These are phyloP conservation scores for Mastigias papua DNA, from an alignment of 30 jellyfish, hydroid and myxozoan genomes.

Conservation along the genomic window DNA sequence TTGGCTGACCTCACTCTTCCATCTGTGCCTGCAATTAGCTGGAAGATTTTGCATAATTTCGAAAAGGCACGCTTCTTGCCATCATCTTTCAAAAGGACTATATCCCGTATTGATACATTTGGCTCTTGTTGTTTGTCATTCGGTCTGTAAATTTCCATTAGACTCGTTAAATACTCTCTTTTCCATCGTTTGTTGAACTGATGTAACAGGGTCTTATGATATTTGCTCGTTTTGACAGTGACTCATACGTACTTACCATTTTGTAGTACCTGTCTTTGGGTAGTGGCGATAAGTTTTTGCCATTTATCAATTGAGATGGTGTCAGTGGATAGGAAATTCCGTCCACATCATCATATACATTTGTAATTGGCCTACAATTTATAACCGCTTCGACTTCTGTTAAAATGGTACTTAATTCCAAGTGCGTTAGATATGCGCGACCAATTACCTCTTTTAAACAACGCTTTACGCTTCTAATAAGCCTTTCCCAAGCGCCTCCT, in stretches of 20 bases:
- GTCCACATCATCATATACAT: constrained; percentile 17
- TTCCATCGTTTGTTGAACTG: constrained; percentile 27
- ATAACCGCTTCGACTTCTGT: constrained; percentile 45
- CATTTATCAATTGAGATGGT: constrained; percentile 52
- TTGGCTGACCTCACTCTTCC: constrained; percentile 28
- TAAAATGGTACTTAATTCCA: constrained; percentile 25
- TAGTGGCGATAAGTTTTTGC: constrained; percentile 9
- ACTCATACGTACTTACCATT: constrained; percentile 34
- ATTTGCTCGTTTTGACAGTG: constrained; percentile 39
- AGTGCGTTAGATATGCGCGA: constrained; percentile 9
- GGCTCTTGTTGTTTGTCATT: not conserved
- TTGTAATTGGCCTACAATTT: constrained; percentile 27
- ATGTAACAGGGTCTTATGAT: constrained; percentile 2
- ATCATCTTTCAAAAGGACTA: constrained; percentile 33
- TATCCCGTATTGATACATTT: constrained; percentile 8
- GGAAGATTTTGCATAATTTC: constrained; percentile 2
- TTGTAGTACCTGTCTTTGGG: constrained; percentile 23
- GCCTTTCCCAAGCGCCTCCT: constrained; percentile 34
- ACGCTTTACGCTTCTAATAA: constrained; percentile 29
- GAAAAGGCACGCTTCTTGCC: constrained; percentile 3
- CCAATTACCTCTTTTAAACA: constrained; percentile 12
- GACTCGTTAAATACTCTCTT: constrained; percentile 32
- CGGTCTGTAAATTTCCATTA: constrained; percentile 32
- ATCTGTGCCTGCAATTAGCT: constrained; percentile 18
- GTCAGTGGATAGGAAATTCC: constrained; percentile 35